A percentile compares a stretch with the other conserved stretches of the same genome.
These are phyloP conservation scores for Petrocephalus microphthalmus DNA, from an alignment of 2,113 vertebrate genomes.

Conservation along the genomic window DNA sequence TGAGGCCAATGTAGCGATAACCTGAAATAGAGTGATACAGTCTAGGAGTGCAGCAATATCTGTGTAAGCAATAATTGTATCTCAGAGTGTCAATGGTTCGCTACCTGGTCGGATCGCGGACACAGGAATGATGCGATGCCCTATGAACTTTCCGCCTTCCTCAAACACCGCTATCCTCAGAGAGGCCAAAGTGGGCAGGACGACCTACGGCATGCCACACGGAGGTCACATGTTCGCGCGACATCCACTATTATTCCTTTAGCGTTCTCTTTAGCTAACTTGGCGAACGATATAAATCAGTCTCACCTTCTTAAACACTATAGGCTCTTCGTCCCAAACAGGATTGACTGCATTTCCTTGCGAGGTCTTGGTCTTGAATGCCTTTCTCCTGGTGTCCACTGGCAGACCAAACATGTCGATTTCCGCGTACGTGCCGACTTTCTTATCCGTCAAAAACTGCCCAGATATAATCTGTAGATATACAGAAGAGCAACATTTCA, in stretches of 20 bases:
- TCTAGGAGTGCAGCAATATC: not conserved
- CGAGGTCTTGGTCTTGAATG: slow-evolving; percentile 80
- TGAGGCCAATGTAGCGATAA: slow-evolving; percentile 78
- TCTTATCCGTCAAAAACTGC: slow-evolving; percentile 83
- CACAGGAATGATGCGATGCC: slow-evolving; percentile 82
- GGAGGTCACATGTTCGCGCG: not conserved
- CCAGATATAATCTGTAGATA: slow-evolving; percentile 76
- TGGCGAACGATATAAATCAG: not conserved
- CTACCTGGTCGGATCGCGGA: slow-evolving; percentile 79
- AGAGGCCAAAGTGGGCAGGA: slow-evolving; percentile 76
- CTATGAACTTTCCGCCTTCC: slow-evolving; percentile 84
- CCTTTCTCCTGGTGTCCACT: slow-evolving; percentile 79
- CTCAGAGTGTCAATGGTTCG: not conserved
- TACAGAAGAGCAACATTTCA: not conserved
- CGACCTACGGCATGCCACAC: slow-evolving; percentile 55
- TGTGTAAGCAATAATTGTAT: not conserved
- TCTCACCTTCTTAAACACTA: slow-evolving; percentile 82
- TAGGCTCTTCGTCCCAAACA: slow-evolving; percentile 80
- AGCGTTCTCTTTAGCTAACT: not conserved
- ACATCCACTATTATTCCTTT: not conserved
- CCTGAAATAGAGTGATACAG: slow-evolving; percentile 54
- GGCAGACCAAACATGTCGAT: slow-evolving; percentile 86
- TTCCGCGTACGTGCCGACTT: slow-evolving; percentile 82
- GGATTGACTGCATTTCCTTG: slow-evolving; percentile 83
- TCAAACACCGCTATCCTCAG: slow-evolving; percentile 80